Conservation (phyloP, 2,797 vertebrate genomes). For the Phrynocephalus forsythii region DNA sequence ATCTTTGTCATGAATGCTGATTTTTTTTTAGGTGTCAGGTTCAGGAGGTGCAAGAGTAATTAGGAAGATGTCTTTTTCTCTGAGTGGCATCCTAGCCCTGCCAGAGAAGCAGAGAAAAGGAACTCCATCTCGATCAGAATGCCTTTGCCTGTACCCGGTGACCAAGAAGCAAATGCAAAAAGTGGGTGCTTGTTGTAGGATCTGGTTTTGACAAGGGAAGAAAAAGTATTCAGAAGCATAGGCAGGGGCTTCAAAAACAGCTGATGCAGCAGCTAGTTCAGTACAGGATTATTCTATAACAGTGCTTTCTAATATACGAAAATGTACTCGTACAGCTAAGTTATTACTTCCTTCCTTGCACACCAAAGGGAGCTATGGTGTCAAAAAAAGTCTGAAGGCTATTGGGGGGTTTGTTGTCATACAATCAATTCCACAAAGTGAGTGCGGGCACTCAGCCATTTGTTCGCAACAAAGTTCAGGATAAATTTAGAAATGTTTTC, state of each 20-base stretch:
- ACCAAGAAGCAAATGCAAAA: neutral
- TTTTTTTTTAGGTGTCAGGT: neutral
- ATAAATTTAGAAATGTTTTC: conserved; percentile 39
- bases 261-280: conserved; percentile 9
- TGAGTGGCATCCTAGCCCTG: no score
- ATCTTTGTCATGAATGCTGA: neutral
- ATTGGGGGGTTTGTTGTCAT: conserved; percentile 30
- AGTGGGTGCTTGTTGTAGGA: neutral
- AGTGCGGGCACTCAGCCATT: conserved; percentile 6
- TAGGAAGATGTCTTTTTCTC: neutral
- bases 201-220: neutral
- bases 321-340: conserved; percentile 7
- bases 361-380: neutral
- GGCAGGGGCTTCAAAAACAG: neutral
- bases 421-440: conserved; percentile 23
- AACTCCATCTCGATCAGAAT: neutral
- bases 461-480: conserved; percentile 26
- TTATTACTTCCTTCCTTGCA: neutral
- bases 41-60: neutral
- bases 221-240: neutral
- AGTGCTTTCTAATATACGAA: conserved; percentile 15
- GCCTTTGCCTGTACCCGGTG: neutral
- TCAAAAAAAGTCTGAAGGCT: conserved; percentile 30
- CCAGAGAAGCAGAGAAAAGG: neutral
- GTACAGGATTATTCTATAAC: conserved; percentile 7